Conservation (phyloP, 2,888 invertebrate species). For the Nesidiocoris tenuis region DNA sequence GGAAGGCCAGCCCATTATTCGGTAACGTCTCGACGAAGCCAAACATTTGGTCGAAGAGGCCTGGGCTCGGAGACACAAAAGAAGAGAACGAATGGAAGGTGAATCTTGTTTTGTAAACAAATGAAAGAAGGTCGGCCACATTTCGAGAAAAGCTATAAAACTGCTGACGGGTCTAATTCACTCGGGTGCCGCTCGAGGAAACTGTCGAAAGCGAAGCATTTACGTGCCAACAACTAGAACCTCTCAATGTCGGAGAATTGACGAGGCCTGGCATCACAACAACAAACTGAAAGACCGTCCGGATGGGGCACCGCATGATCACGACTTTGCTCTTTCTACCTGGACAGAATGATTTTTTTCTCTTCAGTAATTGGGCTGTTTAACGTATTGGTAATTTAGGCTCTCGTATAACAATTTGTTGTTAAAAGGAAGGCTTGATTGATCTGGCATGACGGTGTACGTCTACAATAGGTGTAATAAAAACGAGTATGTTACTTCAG, state of each 20-base stretch:
- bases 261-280: too few relatives aligned
- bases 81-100: conserved; percentile 15
- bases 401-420: too few relatives aligned
- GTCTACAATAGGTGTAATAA: too few relatives aligned
- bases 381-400: too few relatives aligned
- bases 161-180: conserved; percentile 35
- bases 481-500: too few relatives aligned
- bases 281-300: too few relatives aligned
- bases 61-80: conserved; percentile 11
- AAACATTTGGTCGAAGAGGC: conserved; percentile 17
- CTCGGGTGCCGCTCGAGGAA: conserved; percentile 9
- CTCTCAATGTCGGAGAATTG: neutral
- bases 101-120: conserved; percentile 36
- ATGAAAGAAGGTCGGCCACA: conserved; percentile 38
- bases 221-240: neutral
- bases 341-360: too few relatives aligned
- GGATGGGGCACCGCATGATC: too few relatives aligned
- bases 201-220: neutral
- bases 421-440: too few relatives aligned
- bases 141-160: conserved; percentile 35
- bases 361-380: too few relatives aligned
- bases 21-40: neutral
- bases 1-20: neutral
- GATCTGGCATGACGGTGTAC: too few relatives aligned
- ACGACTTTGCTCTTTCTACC: too few relatives aligned